Percentiles rank a stretch among this genome's conserved stretches.
Conservation (phyloP, 2,888 invertebrate genomes). For the Chaitophorus viminalis region DNA sequence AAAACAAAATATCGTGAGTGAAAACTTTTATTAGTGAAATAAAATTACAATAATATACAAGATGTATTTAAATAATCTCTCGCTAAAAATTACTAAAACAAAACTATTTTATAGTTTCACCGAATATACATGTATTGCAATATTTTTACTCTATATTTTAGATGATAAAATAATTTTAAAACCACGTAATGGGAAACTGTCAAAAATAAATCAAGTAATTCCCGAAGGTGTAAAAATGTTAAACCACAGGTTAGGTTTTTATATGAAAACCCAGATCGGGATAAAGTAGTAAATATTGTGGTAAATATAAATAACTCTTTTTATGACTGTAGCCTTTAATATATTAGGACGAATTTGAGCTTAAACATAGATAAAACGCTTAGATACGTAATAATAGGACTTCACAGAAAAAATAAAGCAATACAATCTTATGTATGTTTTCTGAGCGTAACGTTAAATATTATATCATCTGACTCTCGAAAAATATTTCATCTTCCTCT, state of each 20-base stretch:
- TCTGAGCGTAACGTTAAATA: neutral
- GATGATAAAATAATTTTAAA: conserved; percentile 17
- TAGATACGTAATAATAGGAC: conserved; percentile 6
- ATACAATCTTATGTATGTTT: neutral
- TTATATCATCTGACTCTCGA: neutral
- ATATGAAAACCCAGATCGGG: neutral
- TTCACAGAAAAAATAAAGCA: neutral
- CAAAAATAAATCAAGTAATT: conserved; percentile 44
- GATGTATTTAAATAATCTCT: neutral
- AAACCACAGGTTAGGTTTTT: conserved; percentile 31
- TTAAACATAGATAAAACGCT: conserved; percentile 1
- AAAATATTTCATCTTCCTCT: neutral
- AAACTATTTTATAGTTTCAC: neutral
- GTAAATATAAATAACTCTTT: conserved; percentile 43
- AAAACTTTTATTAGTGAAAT: neutral
- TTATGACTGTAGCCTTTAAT: conserved; percentile 9
- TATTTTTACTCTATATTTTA: neutral
- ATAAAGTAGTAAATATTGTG: conserved; percentile 10
- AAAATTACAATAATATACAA: neutral
- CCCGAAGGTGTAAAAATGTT: conserved; percentile 43
- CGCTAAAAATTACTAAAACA: neutral
- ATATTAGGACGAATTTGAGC: conserved; percentile 20
- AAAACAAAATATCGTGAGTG: neutral
- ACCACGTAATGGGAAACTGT: neutral
- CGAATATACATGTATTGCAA: neutral